Conservation (phyloP, 2,113 vertebrate species). For the Hemiscyllium ocellatum region DNA sequence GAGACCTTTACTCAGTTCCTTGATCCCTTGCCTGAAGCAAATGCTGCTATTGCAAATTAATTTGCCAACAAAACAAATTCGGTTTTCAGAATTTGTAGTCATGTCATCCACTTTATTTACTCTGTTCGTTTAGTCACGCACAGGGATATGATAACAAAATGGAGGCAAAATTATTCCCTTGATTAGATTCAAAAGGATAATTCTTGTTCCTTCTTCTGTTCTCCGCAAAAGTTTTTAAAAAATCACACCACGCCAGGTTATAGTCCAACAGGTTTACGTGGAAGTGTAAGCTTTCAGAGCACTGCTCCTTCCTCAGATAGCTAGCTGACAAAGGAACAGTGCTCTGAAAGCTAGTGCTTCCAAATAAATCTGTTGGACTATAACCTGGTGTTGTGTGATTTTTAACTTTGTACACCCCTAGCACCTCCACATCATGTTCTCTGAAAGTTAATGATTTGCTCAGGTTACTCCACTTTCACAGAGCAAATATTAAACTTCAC, state of each 20-base stretch:
- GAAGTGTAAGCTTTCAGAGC: too few relatives aligned
- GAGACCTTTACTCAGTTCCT: not conserved
- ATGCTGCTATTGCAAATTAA: not conserved
- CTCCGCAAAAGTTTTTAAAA: too few relatives aligned
- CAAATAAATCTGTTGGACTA: too few relatives aligned
- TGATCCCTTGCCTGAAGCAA: not conserved
- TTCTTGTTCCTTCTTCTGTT: not conserved
- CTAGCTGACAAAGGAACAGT: too few relatives aligned
- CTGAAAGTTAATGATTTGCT: not conserved
- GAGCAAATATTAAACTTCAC: not conserved
- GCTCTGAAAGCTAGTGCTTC: too few relatives aligned
- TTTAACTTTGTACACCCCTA: too few relatives aligned
- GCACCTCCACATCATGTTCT: too few relatives aligned
- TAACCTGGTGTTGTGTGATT: too few relatives aligned
- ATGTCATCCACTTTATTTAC: not conserved
- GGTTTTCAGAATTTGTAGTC: not conserved
- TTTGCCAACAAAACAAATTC: not conserved
- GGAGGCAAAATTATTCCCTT: not conserved
- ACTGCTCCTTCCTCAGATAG: too few relatives aligned
- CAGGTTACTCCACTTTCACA: not conserved
- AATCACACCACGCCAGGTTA: too few relatives aligned
- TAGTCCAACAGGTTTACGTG: too few relatives aligned
- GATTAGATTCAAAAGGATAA: not conserved
- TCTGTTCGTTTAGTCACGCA: not conserved
- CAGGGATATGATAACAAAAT: not conserved